Conservation (phyloP, 2,888 invertebrate genomes). For the Candidula unifasciata region DNA sequence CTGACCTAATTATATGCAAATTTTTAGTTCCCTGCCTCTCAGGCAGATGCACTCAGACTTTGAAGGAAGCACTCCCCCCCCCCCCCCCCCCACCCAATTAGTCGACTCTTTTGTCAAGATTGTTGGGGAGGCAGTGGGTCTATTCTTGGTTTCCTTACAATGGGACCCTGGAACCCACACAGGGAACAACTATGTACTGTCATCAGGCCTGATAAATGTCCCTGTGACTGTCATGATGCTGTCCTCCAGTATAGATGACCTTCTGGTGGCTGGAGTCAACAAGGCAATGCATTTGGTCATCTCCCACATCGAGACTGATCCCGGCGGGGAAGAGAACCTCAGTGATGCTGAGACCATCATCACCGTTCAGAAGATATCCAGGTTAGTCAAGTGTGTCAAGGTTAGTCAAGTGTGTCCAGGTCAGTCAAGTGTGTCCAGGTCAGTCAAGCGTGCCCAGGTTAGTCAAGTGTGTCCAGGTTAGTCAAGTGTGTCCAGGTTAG, state of each 20-base stretch:
- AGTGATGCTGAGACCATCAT: conserved; percentile 98
- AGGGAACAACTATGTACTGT: no score
- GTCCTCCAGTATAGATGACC: conserved; percentile 88
- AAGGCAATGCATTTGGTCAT: conserved; percentile 95
- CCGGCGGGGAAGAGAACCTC: conserved; percentile 95
- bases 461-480: conserved; percentile 89
- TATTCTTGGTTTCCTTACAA: no score
- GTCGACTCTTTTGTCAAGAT: no score
- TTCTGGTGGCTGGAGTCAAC: conserved; percentile 94
- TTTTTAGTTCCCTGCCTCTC: no score
- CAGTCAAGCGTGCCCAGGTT: conserved; percentile 87
- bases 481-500: conserved; percentile 89
- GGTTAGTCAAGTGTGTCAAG: conserved; percentile 91
- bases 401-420: conserved; percentile 91
- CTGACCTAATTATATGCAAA: no score
- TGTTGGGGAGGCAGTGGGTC: no score
- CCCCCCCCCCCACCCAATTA: no score
- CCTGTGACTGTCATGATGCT: no score
- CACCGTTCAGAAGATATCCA: conserved; percentile 98
- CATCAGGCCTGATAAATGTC: no score
- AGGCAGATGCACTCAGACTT: no score
- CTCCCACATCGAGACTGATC: conserved; percentile 95
- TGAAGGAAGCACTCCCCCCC: no score
- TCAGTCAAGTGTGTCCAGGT: conserved; percentile 91
- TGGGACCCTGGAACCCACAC: no score